phyloP scores from a whole-genome alignment of 1,140 invertebrate species.

The Brachionus plicatilis region DNA sequence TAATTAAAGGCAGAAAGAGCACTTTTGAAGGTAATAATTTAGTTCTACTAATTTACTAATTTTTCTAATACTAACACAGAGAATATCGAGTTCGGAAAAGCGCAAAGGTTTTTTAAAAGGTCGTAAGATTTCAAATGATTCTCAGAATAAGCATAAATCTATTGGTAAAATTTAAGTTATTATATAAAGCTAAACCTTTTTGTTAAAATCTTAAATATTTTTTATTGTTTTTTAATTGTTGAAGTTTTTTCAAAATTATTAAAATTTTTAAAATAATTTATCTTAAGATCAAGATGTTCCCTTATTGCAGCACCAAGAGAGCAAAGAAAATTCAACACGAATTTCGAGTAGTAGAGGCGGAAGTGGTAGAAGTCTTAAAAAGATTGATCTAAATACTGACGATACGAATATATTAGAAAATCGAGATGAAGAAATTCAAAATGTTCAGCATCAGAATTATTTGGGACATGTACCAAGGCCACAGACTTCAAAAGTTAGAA shows the following conservation, averaged over 20 bases:
- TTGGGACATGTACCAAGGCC: constrained; percentile 44
- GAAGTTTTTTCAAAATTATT: neutral
- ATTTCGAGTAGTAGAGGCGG: neutral
- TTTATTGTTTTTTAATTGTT: neutral
- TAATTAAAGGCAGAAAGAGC: constrained; percentile 41
- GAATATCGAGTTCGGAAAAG: constrained; percentile 33
- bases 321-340: neutral
- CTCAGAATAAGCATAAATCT: neutral
- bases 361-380: neutral
- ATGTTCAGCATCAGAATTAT: constrained; percentile 36
- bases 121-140: constrained; percentile 29
- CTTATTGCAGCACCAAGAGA: constrained; percentile 28
- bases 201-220: too few species aligned
- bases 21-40: constrained; percentile 11
- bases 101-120: constrained; percentile 41
- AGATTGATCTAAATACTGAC: constrained; percentile 30
- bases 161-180: neutral
- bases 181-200: neutral
- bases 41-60: neutral
- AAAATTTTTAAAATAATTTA: neutral
- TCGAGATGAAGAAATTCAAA: neutral
- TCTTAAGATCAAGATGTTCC: constrained; percentile 7
- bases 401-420: constrained; percentile 9
- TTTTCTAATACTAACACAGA: constrained; percentile 11
- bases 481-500: constrained; percentile 44